Percentiles rank a stretch among this genome's conserved stretches.
Evolutionary conservation across 2,888 invertebrate genomes (phyloP).

Genomic region (Strigamia crassipes): DNA sequence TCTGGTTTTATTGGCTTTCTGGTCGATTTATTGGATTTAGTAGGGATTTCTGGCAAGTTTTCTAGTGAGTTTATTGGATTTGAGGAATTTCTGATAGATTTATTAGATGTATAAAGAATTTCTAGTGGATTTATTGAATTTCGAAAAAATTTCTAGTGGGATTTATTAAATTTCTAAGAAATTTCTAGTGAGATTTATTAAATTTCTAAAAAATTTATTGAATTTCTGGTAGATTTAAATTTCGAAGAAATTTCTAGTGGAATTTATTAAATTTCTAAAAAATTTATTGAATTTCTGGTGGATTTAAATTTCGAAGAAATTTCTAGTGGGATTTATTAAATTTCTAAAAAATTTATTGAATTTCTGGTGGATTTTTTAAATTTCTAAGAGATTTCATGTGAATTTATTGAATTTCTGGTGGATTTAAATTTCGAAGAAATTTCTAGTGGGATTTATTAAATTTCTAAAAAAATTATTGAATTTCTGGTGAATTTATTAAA

Average conservation of each 20-base stretch:
- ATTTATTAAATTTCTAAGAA: background rate
- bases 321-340: no score
- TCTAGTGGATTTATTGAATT: background rate
- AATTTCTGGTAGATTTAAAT: no score
- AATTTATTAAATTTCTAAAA: background rate
- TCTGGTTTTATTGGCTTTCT: no score
- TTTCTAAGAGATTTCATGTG: no score
- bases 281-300: no score
- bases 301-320: no score
- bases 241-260: background rate
- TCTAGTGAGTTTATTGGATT: background rate
- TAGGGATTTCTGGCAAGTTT: background rate
- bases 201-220: no score
- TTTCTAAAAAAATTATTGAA: no score
- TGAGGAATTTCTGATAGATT: background rate
- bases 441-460: background rate
- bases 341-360: background rate
- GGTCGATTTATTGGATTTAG: background rate
- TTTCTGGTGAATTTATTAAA: background rate
- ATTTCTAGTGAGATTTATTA: background rate
- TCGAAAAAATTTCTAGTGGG: background rate
- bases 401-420: background rate
- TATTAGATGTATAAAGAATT: background rate
- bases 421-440: no score
- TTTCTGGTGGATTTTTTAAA: background rate